Evolutionary conservation across 2,113 vertebrate species (phyloP), one percentile per base, ranked within the genome.

Genomic region (Pogonocichla stellata): DNA sequence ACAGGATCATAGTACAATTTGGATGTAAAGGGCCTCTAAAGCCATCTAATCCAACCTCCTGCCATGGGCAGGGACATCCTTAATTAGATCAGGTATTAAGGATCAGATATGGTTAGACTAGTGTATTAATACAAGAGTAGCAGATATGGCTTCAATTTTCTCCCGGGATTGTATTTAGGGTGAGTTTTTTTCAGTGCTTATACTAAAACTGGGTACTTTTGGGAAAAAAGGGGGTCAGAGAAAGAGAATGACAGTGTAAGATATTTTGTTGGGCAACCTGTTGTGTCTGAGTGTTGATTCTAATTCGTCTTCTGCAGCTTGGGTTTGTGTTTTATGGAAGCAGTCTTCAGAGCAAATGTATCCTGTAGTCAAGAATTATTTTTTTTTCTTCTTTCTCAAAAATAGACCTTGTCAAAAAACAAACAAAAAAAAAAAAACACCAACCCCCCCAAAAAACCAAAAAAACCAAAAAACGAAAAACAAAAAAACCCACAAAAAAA

Each of bases 301-400:
- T 61, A 47, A 53, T 22, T 16, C 14, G 0, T 8, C 0, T n/a
- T 78, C 14, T 14, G 14, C 14, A 65, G 6, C 5, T 28, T 66
- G 12, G 0, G 48, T 81, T 34, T 54, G 4, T 42, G 26, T 75
- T 82, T 82, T n/a, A 33, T 13, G 36, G 38, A 66, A 81, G n/a
- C 4, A 53, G 12, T 33, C 17, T 40, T 50, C 19, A 66, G 43
- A 53, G 33, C 4, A 88, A 79, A 62, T 33, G 6, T 8, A 19
- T 25, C 4, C 38, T 10, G 12, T 20, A 58, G 6, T 47, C 2
- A 91, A 70, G 57, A 77, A 12, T 5, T 4, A 0, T 3, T 20
- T 40, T 40, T 65, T 80, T 80, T 75, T 19, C 3, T 64, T 10
- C 4, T 78, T 85, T n/a, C 19, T 20, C 6, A 42, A 65, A 75